Evolutionary conservation across 2,797 vertebrate species (phyloP).

Genomic region (Steatocranus sp.): DNA sequence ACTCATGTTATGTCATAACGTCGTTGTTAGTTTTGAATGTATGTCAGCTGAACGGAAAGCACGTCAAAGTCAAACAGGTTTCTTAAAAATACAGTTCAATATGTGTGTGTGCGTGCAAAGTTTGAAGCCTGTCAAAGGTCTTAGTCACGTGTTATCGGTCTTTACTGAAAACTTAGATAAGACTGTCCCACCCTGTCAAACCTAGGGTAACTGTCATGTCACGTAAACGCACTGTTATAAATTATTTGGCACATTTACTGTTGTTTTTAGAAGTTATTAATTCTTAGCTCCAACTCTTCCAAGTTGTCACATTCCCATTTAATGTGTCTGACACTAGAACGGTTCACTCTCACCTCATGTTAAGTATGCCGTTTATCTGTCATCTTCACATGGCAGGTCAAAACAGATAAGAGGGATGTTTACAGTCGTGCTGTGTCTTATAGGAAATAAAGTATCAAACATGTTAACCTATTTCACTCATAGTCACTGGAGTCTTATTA

Average conservation of each 20-base stretch:
- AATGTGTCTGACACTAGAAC: background rate
- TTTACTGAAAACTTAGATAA: constrained; percentile 50
- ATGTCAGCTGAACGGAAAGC: rapidly evolving
- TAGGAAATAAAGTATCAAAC: background rate
- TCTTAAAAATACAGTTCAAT: background rate
- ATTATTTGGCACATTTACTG: background rate
- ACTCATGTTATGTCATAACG: background rate
- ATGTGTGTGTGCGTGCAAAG: background rate
- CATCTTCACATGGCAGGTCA: background rate
- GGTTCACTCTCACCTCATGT: background rate
- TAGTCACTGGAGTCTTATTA: background rate
- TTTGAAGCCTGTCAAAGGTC: background rate
- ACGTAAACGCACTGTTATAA: background rate
- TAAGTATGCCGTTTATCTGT: background rate
- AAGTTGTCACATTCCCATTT: background rate
- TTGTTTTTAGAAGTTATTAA: background rate
- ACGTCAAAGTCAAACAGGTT: background rate
- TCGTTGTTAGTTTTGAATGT: background rate
- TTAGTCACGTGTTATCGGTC: constrained; percentile 25
- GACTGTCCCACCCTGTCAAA: constrained; percentile 8
- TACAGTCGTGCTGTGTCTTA: background rate
- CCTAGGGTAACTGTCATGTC: background rate
- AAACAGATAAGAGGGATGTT: background rate
- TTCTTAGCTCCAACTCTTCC: background rate
- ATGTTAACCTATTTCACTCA: background rate